A percentile compares a stretch with the other conserved stretches of the same genome.
Conservation (phyloP, 2,888 invertebrate species). For the Stenoptilia bipunctidactyla region DNA sequence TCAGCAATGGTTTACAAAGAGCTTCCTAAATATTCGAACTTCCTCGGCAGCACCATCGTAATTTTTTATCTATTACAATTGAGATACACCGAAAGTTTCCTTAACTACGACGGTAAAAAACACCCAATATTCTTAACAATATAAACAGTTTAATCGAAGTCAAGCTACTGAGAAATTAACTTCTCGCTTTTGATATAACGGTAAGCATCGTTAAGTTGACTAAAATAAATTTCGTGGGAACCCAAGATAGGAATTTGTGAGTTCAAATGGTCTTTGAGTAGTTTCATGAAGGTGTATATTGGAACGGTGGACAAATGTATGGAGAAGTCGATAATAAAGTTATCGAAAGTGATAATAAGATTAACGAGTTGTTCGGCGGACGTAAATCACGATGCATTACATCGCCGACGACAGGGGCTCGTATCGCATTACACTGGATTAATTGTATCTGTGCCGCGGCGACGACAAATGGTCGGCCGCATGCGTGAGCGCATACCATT, state of each 20-base stretch:
- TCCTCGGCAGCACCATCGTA: too few species aligned
- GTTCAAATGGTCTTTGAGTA: conserved; percentile 34
- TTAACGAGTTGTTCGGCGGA: conserved; percentile 57
- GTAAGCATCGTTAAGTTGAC: conserved; percentile 57
- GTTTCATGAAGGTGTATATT: conserved; percentile 42
- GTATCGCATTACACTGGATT: conserved; percentile 66
- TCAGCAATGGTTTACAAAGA: too few species aligned
- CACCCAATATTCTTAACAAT: too few species aligned
- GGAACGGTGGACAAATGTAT: conserved; percentile 30
- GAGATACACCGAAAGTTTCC: too few species aligned
- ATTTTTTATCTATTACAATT: too few species aligned
- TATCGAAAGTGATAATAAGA: conserved; percentile 71
- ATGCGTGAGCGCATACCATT: conserved; percentile 30
- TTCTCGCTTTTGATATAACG: conserved; percentile 46
- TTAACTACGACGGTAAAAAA: too few species aligned
- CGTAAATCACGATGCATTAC: conserved; percentile 69
- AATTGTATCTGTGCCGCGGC: conserved; percentile 49
- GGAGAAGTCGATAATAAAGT: conserved; percentile 56
- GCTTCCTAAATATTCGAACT: too few species aligned
- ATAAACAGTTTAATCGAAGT: too few species aligned
- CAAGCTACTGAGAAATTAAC: conserved; percentile 26
- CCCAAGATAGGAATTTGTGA: conserved; percentile 27
- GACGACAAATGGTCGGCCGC: conserved; percentile 33
- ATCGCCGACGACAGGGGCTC: conserved; percentile 57
- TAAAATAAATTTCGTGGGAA: conserved; percentile 61